phyloP scores from a whole-genome alignment of 2,888 invertebrate genomes.

The Scaptomyza caliginosa region DNA sequence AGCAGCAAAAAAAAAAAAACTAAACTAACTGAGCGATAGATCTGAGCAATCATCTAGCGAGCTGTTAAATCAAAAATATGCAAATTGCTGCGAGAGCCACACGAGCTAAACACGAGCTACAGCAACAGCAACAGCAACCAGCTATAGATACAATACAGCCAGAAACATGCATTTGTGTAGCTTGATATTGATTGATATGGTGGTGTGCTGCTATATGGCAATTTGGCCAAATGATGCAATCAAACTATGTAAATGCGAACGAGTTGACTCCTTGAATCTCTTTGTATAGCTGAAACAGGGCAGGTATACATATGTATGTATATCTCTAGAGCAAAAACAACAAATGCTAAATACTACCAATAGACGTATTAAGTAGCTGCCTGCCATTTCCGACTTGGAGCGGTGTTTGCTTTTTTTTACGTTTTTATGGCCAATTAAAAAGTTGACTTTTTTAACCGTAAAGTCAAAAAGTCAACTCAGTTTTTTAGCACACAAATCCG shows the following conservation, averaged over 20 bases:
- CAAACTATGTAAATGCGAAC: constrained; percentile 74
- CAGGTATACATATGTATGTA: constrained; percentile 24
- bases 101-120: constrained; percentile 60
- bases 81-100: constrained; percentile 68
- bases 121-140: constrained; percentile 8
- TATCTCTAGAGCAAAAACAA: background rate
- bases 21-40: constrained; percentile 29
- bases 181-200: constrained; percentile 67
- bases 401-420: constrained; percentile 34
- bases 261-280: constrained; percentile 60
- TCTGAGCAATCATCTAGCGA: constrained; percentile 56
- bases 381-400: constrained; percentile 58
- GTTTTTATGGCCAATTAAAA: constrained; percentile 71
- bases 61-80: constrained; percentile 80
- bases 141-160: constrained; percentile 23
- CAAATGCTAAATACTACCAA: constrained; percentile 24
- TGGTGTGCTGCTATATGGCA: constrained; percentile 65
- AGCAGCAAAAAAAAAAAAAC: background rate
- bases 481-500: constrained; percentile 43
- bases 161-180: constrained; percentile 10
- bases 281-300: constrained; percentile 26
- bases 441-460: constrained; percentile 70
- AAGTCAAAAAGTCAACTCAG: constrained; percentile 74
- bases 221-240: constrained; percentile 78
- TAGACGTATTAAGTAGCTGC: constrained; percentile 62